Evolutionary conservation across 2,797 vertebrate genomes (phyloP).

Genomic region (Ataeniobius toweri): DNA sequence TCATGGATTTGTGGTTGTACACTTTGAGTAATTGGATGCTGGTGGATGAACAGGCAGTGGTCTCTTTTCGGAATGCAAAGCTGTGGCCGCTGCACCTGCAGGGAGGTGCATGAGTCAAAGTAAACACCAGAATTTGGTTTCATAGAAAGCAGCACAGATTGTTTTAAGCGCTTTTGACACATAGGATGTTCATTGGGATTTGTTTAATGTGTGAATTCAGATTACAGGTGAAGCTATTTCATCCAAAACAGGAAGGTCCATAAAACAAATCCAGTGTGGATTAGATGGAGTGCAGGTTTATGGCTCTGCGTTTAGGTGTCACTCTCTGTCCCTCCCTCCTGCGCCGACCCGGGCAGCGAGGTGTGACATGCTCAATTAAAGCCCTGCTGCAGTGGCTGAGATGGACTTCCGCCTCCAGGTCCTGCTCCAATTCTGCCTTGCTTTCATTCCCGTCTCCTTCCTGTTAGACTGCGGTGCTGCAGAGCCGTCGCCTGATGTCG

Average conservation of each 20-base stretch:
- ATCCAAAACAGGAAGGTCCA: not conserved
- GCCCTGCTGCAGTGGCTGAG: not conserved
- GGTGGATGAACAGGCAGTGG: slow-evolving; percentile 2
- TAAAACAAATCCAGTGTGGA: not conserved
- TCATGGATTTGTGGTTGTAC: not conserved
- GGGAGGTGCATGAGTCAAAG: slow-evolving; percentile 6
- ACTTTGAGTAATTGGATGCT: not conserved
- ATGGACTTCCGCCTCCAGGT: slow-evolving; percentile 17
- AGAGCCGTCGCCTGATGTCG: slow-evolving; percentile 41
- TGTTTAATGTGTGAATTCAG: not conserved
- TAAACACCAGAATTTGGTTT: slow-evolving; percentile 27
- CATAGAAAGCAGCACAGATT: slow-evolving; percentile 2
- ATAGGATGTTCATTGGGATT: not conserved
- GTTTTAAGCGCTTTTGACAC: not conserved
- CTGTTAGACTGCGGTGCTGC: slow-evolving; percentile 16
- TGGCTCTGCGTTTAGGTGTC: slow-evolving; percentile 1
- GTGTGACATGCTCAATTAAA: slow-evolving; percentile 17
- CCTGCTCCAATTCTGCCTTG: slow-evolving; percentile 3
- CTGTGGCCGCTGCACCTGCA: slow-evolving; percentile 31
- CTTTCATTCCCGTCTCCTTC: slow-evolving; percentile 24
- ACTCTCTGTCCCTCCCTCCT: not conserved
- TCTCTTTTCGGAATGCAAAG: slow-evolving; percentile 42
- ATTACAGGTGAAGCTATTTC: not conserved
- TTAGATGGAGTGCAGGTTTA: not conserved
- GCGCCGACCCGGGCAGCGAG: slow-evolving; percentile 14